Base-by-base conservation (phyloP, 1,140 invertebrate species). In the Platyura marginata region DNA sequence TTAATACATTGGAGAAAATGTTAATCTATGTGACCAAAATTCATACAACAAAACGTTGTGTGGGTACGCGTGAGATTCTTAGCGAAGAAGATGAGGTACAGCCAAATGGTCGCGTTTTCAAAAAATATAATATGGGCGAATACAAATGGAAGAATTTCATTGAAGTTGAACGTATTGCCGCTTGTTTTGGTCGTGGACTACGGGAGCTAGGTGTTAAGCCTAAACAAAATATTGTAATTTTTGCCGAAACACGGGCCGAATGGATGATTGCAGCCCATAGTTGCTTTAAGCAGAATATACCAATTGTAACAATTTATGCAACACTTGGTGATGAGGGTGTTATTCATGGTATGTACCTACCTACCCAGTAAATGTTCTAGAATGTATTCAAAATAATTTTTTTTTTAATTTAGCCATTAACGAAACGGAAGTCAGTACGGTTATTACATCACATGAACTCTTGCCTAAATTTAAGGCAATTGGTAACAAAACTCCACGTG, bases 241-340 rank as follows among this genome's bases (percentile, higher is more conserved):
- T 96, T 65, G 88, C 93, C 0, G 95, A 99, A 68, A 98, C 94
- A 0, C 69, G 93, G 47, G 82, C 82, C 19, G 93, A 98, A 68
- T 99, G 94, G 93, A 81, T 98, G 75, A 76, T 96, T 29, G 81
- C 89, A 1, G 85, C 91, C 4, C 83, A 95, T 54, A 87, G 87
- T 36, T 84, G 88, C 59, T 93, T 97, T 62, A 92, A 87, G 55
- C 85, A 87, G 60, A 90, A 85, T 59, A 80, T 90, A 57, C 77
- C 85, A 70, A 81, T 98, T 48, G 90, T 95, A 1, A 98, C 94
- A 0, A 79, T 98, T 44, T 98, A 98, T 60, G 86, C 94, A 1
- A 98, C 93, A 0, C 69, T 98, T 1, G 93, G 93, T 3, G 89
- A 96, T 50, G 93, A 98, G 6, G 94, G 91, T 3, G 82, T 98